Conservation (phyloP, 2,797 vertebrate species). For the Cyprinella venusta region DNA sequence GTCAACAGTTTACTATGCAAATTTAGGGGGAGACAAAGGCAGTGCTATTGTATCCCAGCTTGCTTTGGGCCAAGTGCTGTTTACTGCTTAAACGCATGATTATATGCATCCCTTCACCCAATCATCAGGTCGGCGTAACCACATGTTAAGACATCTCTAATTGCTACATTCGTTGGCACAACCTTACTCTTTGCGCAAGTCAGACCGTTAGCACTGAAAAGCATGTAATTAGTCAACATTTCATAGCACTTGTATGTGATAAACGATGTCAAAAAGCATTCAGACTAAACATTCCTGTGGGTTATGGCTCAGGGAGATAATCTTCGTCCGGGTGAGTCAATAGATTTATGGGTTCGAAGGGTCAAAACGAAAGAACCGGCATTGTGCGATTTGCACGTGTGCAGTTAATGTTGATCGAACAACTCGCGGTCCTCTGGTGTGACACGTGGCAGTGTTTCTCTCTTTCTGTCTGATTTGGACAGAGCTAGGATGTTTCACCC, state of each 20-base stretch:
- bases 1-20: slow-evolving; percentile 58
- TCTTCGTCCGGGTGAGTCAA: neutral
- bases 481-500: neutral
- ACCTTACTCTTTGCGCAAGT: slow-evolving; percentile 36
- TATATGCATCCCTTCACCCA: slow-evolving; percentile 49
- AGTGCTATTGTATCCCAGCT: slow-evolving; percentile 50
- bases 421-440: neutral
- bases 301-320: slow-evolving; percentile 23
- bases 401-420: neutral
- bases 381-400: slow-evolving; percentile 13
- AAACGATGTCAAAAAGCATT: slow-evolving; percentile 13
- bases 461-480: slow-evolving; percentile 23
- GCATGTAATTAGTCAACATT: slow-evolving; percentile 49
- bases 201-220: slow-evolving; percentile 27
- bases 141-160: slow-evolving; percentile 45
- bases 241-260: slow-evolving; percentile 35
- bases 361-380: neutral
- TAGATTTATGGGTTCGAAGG: slow-evolving; percentile 10
- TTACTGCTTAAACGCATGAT: slow-evolving; percentile 54
- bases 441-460: slow-evolving; percentile 11
- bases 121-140: slow-evolving; percentile 53
- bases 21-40: slow-evolving; percentile 52
- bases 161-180: slow-evolving; percentile 45
- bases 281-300: slow-evolving; percentile 43
- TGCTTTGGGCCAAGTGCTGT: slow-evolving; percentile 36